Base-by-base conservation (phyloP, 2,888 invertebrate genomes). In the Lottia gigantea region DNA sequence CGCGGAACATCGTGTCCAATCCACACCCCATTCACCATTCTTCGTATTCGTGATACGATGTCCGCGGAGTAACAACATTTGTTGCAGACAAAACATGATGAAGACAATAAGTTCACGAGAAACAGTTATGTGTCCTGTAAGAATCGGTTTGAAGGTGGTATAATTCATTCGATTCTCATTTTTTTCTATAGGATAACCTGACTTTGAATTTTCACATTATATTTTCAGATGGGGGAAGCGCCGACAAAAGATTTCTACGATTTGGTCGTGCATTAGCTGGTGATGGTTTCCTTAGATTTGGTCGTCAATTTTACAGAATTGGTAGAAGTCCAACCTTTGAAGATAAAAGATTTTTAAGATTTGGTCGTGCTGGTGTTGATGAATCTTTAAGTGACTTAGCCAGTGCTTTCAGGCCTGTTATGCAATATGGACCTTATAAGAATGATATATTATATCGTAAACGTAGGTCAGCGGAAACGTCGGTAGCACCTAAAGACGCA, bases 281-380 rank as follows among this genome's bases (percentile, higher is more conserved):
- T 7, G 82, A 84, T 66, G 74, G 76, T 15, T 83, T 82, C 71
- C 74, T 82, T 47, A 71, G 79, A 40, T 74, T 76, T 66, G 78
- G 74, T 11, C 66, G 73, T 1, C 71, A 73, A 63, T 74, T 73
- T 62, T 74, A 71, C 49, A 66, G 81, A 62, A 76, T 84, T 63
- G 81, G 80, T 19, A 71, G 79, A 70, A 70, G 78, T 47, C 74
- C 55, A 11, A 31, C 62, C 64, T 67, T 55, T 66, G 68, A 63
- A 62, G 70, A 75, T 15, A 74, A 78, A 66, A 66, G 83, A 62
- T 82, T 85, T 66, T 83, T 85, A 82, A 71, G 83, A 55, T 84
- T 84, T 66, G 85, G 83, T 2, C 73, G 78, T 65, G 66, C 70
- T 19, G 68, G 65, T 45, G 69, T 63, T 1, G 73, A 70, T 15